Percentiles rank a stretch among this genome's conserved stretches.
phyloP scores from a whole-genome alignment of 2,888 invertebrate genomes.

The Polietes domitor region DNA sequence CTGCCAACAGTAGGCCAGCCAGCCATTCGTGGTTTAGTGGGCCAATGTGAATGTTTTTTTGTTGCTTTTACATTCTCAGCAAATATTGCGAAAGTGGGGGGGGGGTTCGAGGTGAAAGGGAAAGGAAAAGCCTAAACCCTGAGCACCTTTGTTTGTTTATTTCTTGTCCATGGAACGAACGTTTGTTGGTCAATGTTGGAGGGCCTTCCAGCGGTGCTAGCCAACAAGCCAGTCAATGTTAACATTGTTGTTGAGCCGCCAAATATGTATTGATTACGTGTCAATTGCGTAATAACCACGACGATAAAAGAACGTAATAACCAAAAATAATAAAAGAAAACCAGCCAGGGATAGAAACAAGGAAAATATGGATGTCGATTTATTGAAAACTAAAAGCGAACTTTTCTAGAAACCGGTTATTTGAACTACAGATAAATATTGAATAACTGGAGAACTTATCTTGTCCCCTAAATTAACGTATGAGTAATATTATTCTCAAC shows the following conservation, averaged over 20 bases:
- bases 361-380: no score
- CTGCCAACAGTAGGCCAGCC: neutral
- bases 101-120: neutral
- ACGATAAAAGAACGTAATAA: conserved; percentile 21
- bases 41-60: conserved; percentile 63
- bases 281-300: conserved; percentile 42
- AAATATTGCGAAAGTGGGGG: neutral
- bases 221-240: conserved; percentile 20
- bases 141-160: neutral
- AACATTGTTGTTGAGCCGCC: conserved; percentile 23
- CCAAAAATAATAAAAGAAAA: conserved; percentile 3
- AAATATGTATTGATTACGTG: conserved; percentile 46
- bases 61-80: conserved; percentile 1
- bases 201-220: conserved; percentile 35
- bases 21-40: conserved; percentile 58
- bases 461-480: no score
- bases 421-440: no score
- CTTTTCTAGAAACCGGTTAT: no score
- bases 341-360: no score
- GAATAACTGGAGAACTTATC: no score
- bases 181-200: conserved; percentile 46
- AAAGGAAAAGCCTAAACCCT: conserved; percentile 18
- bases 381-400: no score
- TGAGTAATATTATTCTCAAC: no score
- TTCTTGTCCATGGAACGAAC: conserved; percentile 14